phyloP scores from a whole-genome alignment of 2,888 invertebrate genomes.

The Dione vanillae region DNA sequence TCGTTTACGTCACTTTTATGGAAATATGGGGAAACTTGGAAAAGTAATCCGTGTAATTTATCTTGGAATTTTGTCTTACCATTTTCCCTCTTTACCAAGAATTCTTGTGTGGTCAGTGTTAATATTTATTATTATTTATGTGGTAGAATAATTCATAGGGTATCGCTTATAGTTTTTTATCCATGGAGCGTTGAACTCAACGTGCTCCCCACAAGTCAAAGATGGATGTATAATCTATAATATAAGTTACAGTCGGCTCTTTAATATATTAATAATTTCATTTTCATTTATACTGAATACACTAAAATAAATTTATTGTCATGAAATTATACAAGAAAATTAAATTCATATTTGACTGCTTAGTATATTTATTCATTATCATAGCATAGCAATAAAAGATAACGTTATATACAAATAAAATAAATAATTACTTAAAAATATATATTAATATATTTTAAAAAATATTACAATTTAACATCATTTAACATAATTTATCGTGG shows the following conservation, averaged over 20 bases:
- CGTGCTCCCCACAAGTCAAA: conserved; percentile 36
- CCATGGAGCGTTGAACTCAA: conserved; percentile 42
- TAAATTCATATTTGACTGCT: background rate
- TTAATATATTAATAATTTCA: background rate
- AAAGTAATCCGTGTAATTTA: conserved; percentile 3
- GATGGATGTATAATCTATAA: conserved; percentile 31
- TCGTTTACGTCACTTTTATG: background rate
- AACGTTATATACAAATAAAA: too few species aligned
- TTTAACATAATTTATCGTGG: background rate
- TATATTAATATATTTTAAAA: too few species aligned
- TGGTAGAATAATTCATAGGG: conserved; percentile 46
- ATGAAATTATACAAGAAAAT: background rate
- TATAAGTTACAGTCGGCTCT: background rate
- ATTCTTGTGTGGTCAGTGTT: conserved; percentile 46
- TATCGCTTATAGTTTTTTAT: conserved; percentile 43
- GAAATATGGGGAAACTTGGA: conserved; percentile 6
- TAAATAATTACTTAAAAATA: too few species aligned
- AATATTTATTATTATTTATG: conserved; percentile 47
- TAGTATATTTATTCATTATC: background rate
- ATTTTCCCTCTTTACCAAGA: conserved; percentile 39
- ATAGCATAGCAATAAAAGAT: background rate
- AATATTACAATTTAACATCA: too few species aligned
- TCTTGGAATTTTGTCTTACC: conserved; percentile 29
- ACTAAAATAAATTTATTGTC: background rate
- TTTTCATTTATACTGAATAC: conserved; percentile 12